Conservation (phyloP, 1,140 invertebrate species). For the Neodiprion fabricii region DNA sequence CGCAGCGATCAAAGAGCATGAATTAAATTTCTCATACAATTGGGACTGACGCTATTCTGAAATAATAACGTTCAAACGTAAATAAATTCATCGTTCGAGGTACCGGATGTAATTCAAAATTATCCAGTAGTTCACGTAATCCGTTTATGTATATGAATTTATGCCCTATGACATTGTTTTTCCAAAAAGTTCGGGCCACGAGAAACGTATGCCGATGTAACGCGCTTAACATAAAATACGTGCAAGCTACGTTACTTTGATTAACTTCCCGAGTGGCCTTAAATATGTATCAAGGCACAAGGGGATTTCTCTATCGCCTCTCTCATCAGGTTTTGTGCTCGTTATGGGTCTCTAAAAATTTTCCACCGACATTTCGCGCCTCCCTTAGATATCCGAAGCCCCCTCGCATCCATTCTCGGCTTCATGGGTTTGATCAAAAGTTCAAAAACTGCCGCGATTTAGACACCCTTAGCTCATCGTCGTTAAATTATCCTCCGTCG, state of each 20-base stretch:
- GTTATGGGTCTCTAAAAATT: not conserved
- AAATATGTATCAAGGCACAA: conserved; percentile 5
- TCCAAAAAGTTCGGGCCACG: not conserved
- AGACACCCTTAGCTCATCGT: not conserved
- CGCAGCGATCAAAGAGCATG: too few relatives aligned
- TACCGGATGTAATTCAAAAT: too few relatives aligned
- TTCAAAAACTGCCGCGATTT: not conserved
- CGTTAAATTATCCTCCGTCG: too few relatives aligned
- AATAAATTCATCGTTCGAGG: too few relatives aligned
- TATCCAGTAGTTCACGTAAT: too few relatives aligned
- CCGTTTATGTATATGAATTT: not conserved
- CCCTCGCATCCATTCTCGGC: too few relatives aligned
- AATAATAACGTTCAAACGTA: too few relatives aligned
- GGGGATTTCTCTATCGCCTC: not conserved
- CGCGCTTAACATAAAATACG: not conserved
- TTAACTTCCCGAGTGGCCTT: conserved; percentile 4
- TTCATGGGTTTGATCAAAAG: not conserved
- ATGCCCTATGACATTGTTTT: not conserved
- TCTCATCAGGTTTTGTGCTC: not conserved
- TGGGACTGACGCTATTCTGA: too few relatives aligned
- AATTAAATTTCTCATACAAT: too few relatives aligned
- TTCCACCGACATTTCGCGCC: too few relatives aligned
- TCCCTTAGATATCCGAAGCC: too few relatives aligned
- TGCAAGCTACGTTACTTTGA: not conserved
- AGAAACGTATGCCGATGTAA: not conserved